phyloP scores from a whole-genome alignment of 2,113 vertebrate genomes.

The Panthera uncia region DNA sequence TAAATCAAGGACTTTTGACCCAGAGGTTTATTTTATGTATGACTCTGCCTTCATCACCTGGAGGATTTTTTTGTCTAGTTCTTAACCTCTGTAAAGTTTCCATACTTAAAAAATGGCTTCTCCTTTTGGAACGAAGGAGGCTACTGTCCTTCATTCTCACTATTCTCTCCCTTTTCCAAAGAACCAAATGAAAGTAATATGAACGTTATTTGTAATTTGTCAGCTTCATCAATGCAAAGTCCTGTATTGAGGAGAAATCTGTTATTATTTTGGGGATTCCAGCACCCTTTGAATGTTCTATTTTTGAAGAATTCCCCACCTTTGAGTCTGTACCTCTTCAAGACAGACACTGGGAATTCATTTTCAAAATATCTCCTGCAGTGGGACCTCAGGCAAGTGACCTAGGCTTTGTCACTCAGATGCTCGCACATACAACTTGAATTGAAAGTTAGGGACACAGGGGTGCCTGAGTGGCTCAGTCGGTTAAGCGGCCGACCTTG shows the following conservation, averaged over 20 bases:
- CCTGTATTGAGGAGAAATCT: background rate
- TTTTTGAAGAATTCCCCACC: background rate
- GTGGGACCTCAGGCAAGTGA: background rate
- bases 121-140: background rate
- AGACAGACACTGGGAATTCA: background rate
- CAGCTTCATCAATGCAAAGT: background rate
- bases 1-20: background rate
- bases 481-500: no score
- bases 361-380: background rate
- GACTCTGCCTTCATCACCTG: background rate
- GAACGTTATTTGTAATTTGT: background rate
- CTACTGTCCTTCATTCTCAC: background rate
- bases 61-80: background rate
- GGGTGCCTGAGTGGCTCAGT: no score
- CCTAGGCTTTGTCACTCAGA: background rate
- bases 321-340: background rate
- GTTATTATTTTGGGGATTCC: background rate
- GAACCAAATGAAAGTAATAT: background rate
- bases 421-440: background rate
- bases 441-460: background rate
- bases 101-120: background rate
- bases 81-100: background rate
- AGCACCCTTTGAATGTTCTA: background rate
- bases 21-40: background rate
- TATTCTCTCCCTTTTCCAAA: background rate